Evolutionary conservation across 2,113 vertebrate species (phyloP), one percentile per base, ranked within the genome.

Genomic region (Entelurus aequoreus): DNA sequence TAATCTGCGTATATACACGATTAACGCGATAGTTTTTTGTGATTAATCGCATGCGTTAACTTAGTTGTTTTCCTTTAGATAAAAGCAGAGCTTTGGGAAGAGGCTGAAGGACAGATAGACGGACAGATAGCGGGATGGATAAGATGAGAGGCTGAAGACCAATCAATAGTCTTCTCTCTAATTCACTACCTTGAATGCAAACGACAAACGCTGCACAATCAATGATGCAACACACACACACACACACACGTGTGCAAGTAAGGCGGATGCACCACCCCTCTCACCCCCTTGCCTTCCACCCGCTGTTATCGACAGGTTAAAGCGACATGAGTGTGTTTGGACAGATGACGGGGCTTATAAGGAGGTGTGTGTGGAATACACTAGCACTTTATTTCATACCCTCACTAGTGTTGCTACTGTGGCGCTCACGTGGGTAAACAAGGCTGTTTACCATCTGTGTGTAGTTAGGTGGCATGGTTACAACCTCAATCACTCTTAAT

Each of bases 401-500:
- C 28, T 28, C 28, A 28, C 28, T 28, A 28, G 28, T 28, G 4
- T 28, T 28, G 28, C 28, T 28, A 28, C 14, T n/a, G 16, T 50
- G 5, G 16, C 48, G 16, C 48, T 50, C 16, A n/a, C 15, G 5
- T 50, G 48, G 16, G 16, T 50, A 50, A 50, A 50, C 14, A 50
- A 4, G 14, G 15, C 78, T 86, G 84, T 86, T 85, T 83, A 81
- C 81, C 92, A 94, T 93, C 93, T 93, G 93, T 90, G 90, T 85
- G 54, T 73, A 87, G 71, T 87, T 87, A 69, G 80, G 74, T 85
- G 78, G 84, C 84, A 78, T 86, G 77, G 81, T 88, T 81, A 86
- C 84, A 77, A 86, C 76, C 75, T 84, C 84, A 87, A 88, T 87
- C 85, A 82, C 81, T 85, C 82, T 87, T 85, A 86, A 88, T 86